Conservation (phyloP, 2,797 vertebrate genomes). For the Neosilurus hyrtlii region DNA sequence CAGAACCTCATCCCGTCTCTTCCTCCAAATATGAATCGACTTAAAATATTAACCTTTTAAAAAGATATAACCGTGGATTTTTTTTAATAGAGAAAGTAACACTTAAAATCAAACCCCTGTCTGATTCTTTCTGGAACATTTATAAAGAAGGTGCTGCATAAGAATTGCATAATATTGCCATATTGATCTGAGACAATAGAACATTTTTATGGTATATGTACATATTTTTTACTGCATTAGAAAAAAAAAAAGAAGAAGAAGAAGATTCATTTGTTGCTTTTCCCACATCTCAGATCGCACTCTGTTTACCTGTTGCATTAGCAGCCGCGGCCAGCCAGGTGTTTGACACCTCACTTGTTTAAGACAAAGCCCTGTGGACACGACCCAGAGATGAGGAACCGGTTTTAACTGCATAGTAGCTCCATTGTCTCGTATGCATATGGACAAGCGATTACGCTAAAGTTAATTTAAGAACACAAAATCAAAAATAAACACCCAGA, state of each 20-base stretch:
- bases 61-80: conserved; percentile 64
- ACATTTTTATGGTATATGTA: conserved; percentile 76
- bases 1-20: conserved; percentile 62
- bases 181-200: conserved; percentile 69
- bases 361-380: conserved; percentile 72
- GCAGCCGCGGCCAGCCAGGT: conserved; percentile 70
- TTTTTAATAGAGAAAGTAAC: conserved; percentile 74
- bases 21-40: conserved; percentile 70
- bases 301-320: conserved; percentile 69
- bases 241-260: conserved; percentile 69
- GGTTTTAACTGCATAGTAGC: conserved; percentile 82
- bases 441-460: conserved; percentile 70
- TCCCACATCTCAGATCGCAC: conserved; percentile 68
- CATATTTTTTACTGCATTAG: conserved; percentile 75
- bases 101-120: conserved; percentile 77
- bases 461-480: conserved; percentile 66
- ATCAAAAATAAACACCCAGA: conserved; percentile 72
- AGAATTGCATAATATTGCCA: conserved; percentile 74
- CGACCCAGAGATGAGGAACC: conserved; percentile 68
- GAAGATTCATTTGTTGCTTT: conserved; percentile 52
- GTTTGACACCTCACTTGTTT: conserved; percentile 72
- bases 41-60: conserved; percentile 63
- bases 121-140: conserved; percentile 78
- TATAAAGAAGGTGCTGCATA: conserved; percentile 70
- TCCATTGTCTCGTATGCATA: conserved; percentile 69